Percentiles rank a stretch among this genome's conserved stretches.
These are phyloP conservation scores for Galeopsomyia nigrocyanea DNA, from an alignment of 2,888 invertebrate species.

Conservation along the genomic window DNA sequence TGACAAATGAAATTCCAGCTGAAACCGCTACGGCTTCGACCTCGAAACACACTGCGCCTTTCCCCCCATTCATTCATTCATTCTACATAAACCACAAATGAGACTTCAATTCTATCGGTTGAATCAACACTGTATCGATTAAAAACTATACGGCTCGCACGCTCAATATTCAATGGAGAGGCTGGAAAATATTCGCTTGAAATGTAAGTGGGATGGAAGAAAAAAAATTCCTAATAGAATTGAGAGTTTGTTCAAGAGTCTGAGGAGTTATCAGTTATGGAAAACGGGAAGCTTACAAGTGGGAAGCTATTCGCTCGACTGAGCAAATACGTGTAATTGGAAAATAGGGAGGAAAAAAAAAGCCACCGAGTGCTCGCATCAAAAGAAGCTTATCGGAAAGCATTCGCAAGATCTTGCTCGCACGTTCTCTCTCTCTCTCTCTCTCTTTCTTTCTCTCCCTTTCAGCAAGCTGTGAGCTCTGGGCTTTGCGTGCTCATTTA, in stretches of 20 bases:
- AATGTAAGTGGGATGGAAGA: too few species aligned
- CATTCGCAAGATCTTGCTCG: constrained; percentile 34
- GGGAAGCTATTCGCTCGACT: too few species aligned
- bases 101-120: neutral
- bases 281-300: too few species aligned
- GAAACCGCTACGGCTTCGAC: constrained; percentile 41
- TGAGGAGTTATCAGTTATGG: too few species aligned
- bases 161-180: too few species aligned
- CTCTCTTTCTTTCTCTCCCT: constrained; percentile 3
- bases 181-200: too few species aligned
- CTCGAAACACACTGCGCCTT: constrained; percentile 28
- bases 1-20: constrained; percentile 48
- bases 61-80: constrained; percentile 27
- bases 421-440: neutral
- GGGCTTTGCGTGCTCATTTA: constrained; percentile 41
- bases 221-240: too few species aligned
- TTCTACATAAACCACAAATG: constrained; percentile 36
- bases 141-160: too few species aligned
- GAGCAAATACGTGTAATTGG: too few species aligned
- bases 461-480: constrained; percentile 5
- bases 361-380: neutral
- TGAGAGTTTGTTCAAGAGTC: too few species aligned
- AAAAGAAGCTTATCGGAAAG: constrained; percentile 41
- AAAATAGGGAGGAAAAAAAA: constrained; percentile 4
- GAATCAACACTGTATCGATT: too few species aligned